Evolutionary conservation across 2,113 vertebrate species (phyloP).

Genomic region (Piaya cayana): DNA sequence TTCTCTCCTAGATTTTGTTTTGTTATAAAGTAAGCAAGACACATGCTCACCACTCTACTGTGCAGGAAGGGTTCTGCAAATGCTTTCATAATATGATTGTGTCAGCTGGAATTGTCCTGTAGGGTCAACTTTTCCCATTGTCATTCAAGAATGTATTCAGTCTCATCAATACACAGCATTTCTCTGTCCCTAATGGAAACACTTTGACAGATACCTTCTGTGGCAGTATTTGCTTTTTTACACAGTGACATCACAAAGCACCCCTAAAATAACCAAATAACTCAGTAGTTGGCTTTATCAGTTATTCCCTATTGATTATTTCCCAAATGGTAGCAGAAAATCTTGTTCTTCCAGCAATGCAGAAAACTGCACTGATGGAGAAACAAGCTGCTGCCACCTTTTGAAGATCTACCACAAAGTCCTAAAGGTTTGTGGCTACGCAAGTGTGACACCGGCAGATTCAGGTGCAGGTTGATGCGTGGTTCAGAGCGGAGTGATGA

Average conservation of each 20-base stretch:
- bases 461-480: neutral
- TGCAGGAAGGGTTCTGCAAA: neutral
- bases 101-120: neutral
- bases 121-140: neutral
- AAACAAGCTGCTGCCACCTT: neutral
- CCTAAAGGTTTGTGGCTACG: neutral
- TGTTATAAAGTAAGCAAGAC: neutral
- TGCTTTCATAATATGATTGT: neutral
- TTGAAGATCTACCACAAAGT: neutral
- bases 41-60: neutral
- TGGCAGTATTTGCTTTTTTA: neutral
- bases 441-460: rapidly evolving
- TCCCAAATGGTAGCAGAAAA: neutral
- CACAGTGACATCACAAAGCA: neutral
- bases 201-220: neutral
- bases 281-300: neutral
- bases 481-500: neutral
- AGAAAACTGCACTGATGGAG: neutral
- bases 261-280: neutral
- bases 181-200: neutral
- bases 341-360: neutral
- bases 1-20: neutral
- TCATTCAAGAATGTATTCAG: neutral
- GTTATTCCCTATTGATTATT: neutral
- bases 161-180: neutral